These are phyloP conservation scores for Noctua comes DNA, from an alignment of 2,888 invertebrate species.

Conservation along the genomic window DNA sequence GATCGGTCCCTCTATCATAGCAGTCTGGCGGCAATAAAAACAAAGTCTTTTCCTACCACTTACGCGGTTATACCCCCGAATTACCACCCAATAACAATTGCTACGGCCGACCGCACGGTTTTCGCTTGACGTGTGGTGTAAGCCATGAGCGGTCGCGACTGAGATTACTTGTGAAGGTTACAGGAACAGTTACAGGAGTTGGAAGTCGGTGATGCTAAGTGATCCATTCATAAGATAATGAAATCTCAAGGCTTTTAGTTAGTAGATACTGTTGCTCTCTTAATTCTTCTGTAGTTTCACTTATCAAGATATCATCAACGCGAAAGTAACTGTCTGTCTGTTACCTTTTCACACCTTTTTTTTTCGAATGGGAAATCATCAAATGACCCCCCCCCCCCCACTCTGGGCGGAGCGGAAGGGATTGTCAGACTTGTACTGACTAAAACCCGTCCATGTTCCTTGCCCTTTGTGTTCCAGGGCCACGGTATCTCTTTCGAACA, in stretches of 20 bases:
- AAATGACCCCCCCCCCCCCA: too few species aligned
- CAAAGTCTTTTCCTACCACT: constrained; percentile 72
- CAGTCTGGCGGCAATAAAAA: constrained; percentile 67
- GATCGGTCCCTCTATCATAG: constrained; percentile 64
- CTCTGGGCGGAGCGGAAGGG: too few species aligned
- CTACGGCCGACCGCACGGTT: constrained; percentile 72
- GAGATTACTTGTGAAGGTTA: neutral
- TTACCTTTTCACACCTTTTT: neutral
- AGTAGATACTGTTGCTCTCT: neutral
- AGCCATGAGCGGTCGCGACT: neutral
- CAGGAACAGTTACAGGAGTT: neutral
- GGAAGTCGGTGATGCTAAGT: neutral
- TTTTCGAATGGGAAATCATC: too few species aligned
- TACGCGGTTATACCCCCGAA: constrained; percentile 75
- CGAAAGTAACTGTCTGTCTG: neutral
- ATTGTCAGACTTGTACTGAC: too few species aligned
- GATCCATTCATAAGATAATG: neutral
- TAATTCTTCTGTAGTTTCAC: neutral
- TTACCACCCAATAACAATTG: constrained; percentile 82
- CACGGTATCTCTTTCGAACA: too few species aligned
- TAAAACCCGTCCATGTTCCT: too few species aligned
- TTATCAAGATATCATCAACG: neutral
- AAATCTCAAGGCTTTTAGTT: neutral
- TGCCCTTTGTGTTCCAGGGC: too few species aligned
- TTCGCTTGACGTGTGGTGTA: constrained; percentile 51